phyloP scores from a whole-genome alignment of 35 echinoderm and acorn worm genomes.

The Ophiothrix spiculata region DNA sequence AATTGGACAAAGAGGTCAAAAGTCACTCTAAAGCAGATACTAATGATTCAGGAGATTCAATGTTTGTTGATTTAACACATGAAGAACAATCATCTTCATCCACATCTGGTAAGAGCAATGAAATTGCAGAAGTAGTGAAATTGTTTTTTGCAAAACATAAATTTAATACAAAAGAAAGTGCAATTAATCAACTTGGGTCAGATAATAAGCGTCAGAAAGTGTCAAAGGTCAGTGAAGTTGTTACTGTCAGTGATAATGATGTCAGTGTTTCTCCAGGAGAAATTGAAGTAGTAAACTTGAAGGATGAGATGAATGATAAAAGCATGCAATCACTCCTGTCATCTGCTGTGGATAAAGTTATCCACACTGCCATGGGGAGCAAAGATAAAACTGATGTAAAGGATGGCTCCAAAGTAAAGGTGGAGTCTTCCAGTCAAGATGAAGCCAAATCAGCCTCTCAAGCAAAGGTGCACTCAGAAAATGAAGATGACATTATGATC shows the following conservation, averaged over 20 bases:
- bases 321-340: neutral
- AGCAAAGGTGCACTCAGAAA: neutral
- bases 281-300: neutral
- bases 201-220: neutral
- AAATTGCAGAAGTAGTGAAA: neutral
- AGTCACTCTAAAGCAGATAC: conserved; percentile 18
- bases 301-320: neutral
- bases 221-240: neutral
- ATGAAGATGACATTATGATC: neutral
- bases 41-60: neutral
- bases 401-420: neutral
- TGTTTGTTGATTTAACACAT: neutral
- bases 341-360: neutral
- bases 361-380: neutral
- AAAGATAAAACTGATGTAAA: neutral
- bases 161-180: neutral
- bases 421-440: neutral
- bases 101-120: neutral
- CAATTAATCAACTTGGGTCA: neutral
- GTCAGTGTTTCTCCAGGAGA: neutral
- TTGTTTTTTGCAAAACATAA: neutral
- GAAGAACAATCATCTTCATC: neutral
- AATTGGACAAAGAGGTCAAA: neutral
- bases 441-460: neutral
- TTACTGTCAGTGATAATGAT: neutral